Percentiles rank a stretch among this genome's conserved stretches.
Conservation (phyloP, 2,113 vertebrate genomes). For the Solea senegalensis region DNA sequence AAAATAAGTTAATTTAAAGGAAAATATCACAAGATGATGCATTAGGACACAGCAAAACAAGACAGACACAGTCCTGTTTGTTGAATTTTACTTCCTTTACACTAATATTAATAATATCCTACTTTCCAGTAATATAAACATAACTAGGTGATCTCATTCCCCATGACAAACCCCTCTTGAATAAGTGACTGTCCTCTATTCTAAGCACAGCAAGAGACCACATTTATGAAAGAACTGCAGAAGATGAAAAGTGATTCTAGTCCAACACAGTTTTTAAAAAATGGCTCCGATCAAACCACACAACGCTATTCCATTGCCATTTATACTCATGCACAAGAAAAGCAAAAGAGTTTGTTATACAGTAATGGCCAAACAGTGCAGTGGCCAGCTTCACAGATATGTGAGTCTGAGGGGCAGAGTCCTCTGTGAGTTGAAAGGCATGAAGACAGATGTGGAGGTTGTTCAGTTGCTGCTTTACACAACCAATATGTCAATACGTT, state of each 20-base stretch:
- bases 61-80: background rate
- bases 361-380: background rate
- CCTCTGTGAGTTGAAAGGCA: background rate
- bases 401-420: too few relatives aligned
- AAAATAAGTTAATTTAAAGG: too few relatives aligned
- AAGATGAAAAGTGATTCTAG: background rate
- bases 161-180: constrained; percentile 15
- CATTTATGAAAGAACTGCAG: background rate
- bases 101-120: background rate
- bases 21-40: too few relatives aligned
- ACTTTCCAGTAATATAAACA: constrained; percentile 12
- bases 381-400: background rate
- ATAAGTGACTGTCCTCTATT: constrained; percentile 34
- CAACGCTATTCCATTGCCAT: background rate
- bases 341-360: background rate
- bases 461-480: background rate
- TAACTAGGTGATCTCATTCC: constrained; percentile 19
- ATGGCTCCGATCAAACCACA: background rate
- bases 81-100: constrained; percentile 9
- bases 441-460: background rate
- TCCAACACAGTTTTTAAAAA: background rate
- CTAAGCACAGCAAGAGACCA: background rate
- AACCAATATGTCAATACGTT: background rate
- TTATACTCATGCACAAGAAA: background rate
- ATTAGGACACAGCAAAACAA: background rate